Base-by-base conservation (phyloP, 1,140 invertebrate species). In the Hyposmocoma kahamanoa region DNA sequence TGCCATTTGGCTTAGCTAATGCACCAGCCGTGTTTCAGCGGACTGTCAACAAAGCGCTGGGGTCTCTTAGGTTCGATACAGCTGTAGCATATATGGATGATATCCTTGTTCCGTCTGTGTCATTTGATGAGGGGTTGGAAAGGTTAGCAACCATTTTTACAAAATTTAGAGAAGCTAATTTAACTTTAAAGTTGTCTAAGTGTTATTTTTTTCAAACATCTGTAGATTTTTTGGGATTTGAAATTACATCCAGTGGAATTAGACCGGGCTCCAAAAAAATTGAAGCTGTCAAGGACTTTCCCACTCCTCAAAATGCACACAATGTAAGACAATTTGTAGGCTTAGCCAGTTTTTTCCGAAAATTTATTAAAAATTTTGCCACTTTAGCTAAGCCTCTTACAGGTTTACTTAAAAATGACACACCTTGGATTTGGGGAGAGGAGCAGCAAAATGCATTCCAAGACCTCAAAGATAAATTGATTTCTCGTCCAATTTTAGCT, bases 241-340 rank as follows among this genome's bases (percentile, higher is more conserved):
- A 56, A 45, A 42, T 72, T 15, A 47, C 38, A 4, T 24, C 20
- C 26, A 13, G 51, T 2, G 59, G 55, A 3, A 53, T 71, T 2
- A 39, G 42, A 52, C 55, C 57, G 10, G 60, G 60, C 3, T 13
- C 32, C 3, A 30, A 34, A 28, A 65, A 67, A 36, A 47, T 64
- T 24, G 41, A 34, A 15, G 62, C 60, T 0, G 49, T 63, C 0
- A 0, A 22, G 3, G 46, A 62, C 3, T 68, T 70, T 45, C 66
- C 53, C 11, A 38, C 18, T 6, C 72, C 72, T 5, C 59, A 42
- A 26, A 70, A 63, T 47, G 44, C 62, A 9, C 59, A 72, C 19
- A 48, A 70, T 20, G 38, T 88, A 0, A 44, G 72, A 24, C 48
- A 52, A 41, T 84, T 88, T 41, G 44, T 86, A 4, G 84, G 87